These are phyloP conservation scores for Irena cyanogastra DNA, from an alignment of 2,113 vertebrate species.

Conservation along the genomic window DNA sequence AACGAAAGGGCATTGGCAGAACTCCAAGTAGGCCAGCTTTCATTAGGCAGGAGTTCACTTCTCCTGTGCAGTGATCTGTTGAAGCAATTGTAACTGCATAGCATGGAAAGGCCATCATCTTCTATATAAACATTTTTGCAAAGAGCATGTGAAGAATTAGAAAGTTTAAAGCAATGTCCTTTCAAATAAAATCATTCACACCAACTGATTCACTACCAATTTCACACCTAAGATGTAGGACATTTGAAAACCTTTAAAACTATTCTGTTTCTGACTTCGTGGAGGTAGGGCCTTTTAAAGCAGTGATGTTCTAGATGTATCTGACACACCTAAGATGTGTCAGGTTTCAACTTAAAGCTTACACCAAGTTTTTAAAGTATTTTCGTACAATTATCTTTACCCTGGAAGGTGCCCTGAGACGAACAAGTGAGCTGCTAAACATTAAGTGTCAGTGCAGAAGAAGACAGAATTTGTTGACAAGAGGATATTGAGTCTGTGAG, in stretches of 20 bases:
- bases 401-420: background rate
- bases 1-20: slow-evolving; percentile 58
- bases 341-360: slow-evolving; percentile 2
- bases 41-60: slow-evolving; percentile 67
- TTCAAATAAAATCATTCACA: slow-evolving; percentile 33
- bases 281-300: slow-evolving; percentile 10
- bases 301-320: background rate
- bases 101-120: slow-evolving; percentile 72
- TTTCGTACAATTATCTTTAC: background rate
- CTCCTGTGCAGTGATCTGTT: slow-evolving; percentile 75
- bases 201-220: slow-evolving; percentile 44
- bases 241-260: slow-evolving; percentile 52
- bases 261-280: background rate
- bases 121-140: slow-evolving; percentile 66
- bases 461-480: background rate
- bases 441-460: background rate
- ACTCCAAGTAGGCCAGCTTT: slow-evolving; percentile 62
- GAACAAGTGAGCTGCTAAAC: background rate
- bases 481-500: background rate
- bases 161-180: slow-evolving; percentile 42
- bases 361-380: background rate
- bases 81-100: slow-evolving; percentile 67
- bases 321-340: slow-evolving; percentile 16
- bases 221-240: slow-evolving; percentile 54
- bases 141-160: slow-evolving; percentile 68